phyloP scores from a whole-genome alignment of 2,797 vertebrate genomes.

The Alcedo atthis region DNA sequence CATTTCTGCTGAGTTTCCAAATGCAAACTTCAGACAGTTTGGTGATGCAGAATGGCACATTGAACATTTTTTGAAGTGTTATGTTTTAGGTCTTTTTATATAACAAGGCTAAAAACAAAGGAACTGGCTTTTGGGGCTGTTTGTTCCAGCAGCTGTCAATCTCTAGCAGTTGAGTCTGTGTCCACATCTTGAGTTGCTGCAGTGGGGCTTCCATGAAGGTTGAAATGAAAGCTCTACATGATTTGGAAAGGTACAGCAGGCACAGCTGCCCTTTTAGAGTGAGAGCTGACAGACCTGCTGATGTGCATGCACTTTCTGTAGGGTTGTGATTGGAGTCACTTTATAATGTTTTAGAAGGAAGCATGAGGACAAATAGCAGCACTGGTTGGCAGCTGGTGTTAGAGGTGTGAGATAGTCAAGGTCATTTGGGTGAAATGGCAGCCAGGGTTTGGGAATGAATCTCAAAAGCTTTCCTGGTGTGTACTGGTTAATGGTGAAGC shows the following conservation, averaged over 20 bases:
- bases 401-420: neutral
- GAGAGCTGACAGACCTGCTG: neutral
- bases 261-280: neutral
- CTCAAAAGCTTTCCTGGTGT: neutral
- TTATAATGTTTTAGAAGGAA: neutral
- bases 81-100: neutral
- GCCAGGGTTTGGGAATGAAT: neutral
- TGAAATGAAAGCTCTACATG: neutral
- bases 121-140: neutral
- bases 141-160: neutral
- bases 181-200: neutral
- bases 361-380: neutral
- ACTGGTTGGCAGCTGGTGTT: neutral
- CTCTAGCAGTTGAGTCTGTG: neutral
- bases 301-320: neutral
- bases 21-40: neutral
- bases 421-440: neutral
- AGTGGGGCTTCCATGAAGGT: neutral
- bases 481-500: neutral
- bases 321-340: neutral
- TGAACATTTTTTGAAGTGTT: neutral
- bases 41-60: neutral
- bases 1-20: neutral
- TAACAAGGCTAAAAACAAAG: neutral
- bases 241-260: neutral